A percentile compares a stretch with the other conserved stretches of the same genome.
phyloP scores from a whole-genome alignment of 2,888 invertebrate species.

The Asteroscopus sphinx region DNA sequence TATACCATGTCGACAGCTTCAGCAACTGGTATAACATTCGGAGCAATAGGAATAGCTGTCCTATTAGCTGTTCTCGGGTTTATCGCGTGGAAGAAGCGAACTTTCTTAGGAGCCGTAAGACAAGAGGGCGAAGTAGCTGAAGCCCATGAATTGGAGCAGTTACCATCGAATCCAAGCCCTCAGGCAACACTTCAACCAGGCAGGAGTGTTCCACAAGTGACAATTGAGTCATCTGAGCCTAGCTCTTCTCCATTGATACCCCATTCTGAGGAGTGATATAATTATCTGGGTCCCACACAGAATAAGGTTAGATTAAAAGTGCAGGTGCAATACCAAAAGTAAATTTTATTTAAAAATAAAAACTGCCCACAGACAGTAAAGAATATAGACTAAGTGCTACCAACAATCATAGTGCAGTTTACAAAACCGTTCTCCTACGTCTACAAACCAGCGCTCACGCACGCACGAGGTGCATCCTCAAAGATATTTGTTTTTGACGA shows the following conservation, averaged over 20 bases:
- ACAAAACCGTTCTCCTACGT: too few relatives aligned
- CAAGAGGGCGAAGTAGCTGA: conserved; percentile 54
- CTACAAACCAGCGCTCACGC: too few relatives aligned
- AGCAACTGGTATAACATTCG: conserved; percentile 77
- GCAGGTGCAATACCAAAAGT: too few relatives aligned
- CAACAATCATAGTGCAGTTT: too few relatives aligned
- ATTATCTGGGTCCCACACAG: conserved; percentile 1
- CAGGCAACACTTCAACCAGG: conserved; percentile 49
- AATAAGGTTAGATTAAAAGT: too few relatives aligned
- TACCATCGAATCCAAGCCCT: conserved; percentile 26
- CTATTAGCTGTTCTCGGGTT: conserved; percentile 69
- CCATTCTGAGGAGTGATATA: conserved; percentile 1
- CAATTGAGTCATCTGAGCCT: conserved; percentile 71
- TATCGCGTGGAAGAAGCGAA: conserved; percentile 76
- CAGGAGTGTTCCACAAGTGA: conserved; percentile 64
- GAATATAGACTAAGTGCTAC: too few relatives aligned
- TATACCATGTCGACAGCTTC: conserved; percentile 84
- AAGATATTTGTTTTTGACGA: too few relatives aligned
- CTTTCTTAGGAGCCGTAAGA: conserved; percentile 65
- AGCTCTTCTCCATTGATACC: conserved; percentile 51
- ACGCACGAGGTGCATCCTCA: too few relatives aligned
- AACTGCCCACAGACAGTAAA: too few relatives aligned
- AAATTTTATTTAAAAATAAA: too few relatives aligned
- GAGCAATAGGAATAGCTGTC: conserved; percentile 66
- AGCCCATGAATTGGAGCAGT: conserved; percentile 67